phyloP scores from a whole-genome alignment of 2,797 vertebrate species.

The Bryconaethiops microstoma region DNA sequence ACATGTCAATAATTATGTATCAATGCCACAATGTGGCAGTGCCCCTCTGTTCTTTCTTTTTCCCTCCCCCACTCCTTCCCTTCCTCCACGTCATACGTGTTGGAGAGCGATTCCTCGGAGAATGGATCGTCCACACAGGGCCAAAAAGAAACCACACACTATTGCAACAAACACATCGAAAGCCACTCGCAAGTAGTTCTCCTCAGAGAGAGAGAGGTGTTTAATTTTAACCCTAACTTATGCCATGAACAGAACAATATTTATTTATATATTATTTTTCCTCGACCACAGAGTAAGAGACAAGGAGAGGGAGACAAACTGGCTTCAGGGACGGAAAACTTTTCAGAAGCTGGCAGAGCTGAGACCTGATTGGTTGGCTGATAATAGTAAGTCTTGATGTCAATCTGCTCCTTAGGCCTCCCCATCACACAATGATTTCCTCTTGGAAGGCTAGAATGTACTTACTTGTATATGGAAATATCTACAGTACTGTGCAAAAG shows the following conservation, averaged over 20 bases:
- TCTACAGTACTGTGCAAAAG: too few relatives aligned
- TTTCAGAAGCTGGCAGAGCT: too few relatives aligned
- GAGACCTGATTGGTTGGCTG: too few relatives aligned
- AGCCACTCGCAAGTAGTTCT: slow-evolving; percentile 81
- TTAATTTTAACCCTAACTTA: too few relatives aligned
- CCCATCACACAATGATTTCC: too few relatives aligned
- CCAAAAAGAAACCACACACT: slow-evolving; percentile 84
- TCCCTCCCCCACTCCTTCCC: not conserved
- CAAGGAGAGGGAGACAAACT: not conserved
- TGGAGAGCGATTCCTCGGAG: slow-evolving; percentile 86
- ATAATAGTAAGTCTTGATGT: too few relatives aligned
- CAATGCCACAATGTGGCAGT: not conserved
- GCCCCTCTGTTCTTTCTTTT: not conserved
- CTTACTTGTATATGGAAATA: too few relatives aligned
- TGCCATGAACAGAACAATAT: too few relatives aligned
- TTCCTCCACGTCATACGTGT: slow-evolving; percentile 70
- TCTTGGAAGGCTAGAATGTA: too few relatives aligned
- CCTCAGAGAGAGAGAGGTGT: slow-evolving; percentile 63
- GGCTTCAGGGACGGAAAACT: too few relatives aligned
- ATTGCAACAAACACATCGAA: slow-evolving; percentile 86
- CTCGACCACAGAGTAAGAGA: not conserved
- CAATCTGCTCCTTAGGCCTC: too few relatives aligned
- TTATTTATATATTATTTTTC: too few relatives aligned
- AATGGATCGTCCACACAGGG: slow-evolving; percentile 89
- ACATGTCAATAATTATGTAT: not conserved